A percentile compares a stretch with the other conserved stretches of the same genome.
These are phyloP conservation scores for Scophthalmus maximus DNA, from an alignment of 2,113 vertebrate genomes.

Conservation along the genomic window DNA sequence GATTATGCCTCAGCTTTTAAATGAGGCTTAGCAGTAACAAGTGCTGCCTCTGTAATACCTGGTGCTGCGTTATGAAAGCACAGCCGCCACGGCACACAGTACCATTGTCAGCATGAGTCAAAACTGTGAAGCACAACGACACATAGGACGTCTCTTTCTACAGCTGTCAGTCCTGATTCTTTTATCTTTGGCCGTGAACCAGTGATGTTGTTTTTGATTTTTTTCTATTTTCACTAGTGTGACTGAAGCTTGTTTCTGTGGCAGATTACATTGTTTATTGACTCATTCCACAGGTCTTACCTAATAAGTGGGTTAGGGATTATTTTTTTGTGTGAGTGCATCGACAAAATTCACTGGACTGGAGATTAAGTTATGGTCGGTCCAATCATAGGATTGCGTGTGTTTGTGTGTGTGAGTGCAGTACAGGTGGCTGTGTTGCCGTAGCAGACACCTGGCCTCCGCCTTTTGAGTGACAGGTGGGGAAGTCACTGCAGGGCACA, in stretches of 20 bases:
- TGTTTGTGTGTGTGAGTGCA: conserved; percentile 18
- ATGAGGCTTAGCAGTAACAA: conserved; percentile 49
- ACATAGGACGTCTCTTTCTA: conserved; percentile 49
- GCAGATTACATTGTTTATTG: conserved; percentile 65
- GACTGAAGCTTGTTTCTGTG: conserved; percentile 58
- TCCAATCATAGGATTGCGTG: not conserved
- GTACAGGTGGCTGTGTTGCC: conserved; percentile 72
- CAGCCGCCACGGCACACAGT: conserved; percentile 23
- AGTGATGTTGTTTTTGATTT: conserved; percentile 38
- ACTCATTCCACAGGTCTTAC: conserved; percentile 62
- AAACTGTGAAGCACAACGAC: conserved; percentile 43
- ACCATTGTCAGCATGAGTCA: conserved; percentile 46
- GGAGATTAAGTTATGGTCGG: conserved; percentile 40
- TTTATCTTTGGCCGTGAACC: conserved; percentile 45
- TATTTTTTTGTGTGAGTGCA: conserved; percentile 47
- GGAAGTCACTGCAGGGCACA: conserved; percentile 73
- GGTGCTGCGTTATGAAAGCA: conserved; percentile 42
- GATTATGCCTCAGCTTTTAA: conserved; percentile 47
- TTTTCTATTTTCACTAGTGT: conserved; percentile 29
- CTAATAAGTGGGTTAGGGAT: conserved; percentile 66
- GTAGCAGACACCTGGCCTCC: conserved; percentile 69
- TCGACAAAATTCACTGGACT: conserved; percentile 21
- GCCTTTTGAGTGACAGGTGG: conserved; percentile 78
- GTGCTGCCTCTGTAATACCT: conserved; percentile 50
- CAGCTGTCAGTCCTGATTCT: conserved; percentile 39